These are phyloP conservation scores for Nematolebias whitei DNA, from an alignment of 2,113 vertebrate species.

Conservation along the genomic window DNA sequence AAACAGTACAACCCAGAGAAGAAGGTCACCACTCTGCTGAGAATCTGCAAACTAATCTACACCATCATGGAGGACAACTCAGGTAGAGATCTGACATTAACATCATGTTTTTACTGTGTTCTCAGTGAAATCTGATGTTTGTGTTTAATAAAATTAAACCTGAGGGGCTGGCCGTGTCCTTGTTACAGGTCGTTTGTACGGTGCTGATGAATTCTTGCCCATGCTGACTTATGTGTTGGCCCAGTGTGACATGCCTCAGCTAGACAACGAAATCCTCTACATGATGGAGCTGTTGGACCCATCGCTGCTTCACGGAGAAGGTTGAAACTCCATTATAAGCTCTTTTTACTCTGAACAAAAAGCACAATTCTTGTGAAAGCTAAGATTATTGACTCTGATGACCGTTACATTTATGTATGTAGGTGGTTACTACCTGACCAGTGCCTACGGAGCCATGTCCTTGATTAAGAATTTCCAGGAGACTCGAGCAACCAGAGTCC, in stretches of 20 bases:
- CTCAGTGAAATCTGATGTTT: too few species aligned
- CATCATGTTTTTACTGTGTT: background rate
- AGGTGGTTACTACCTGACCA: slow-evolving; percentile 98
- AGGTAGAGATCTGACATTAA: slow-evolving; percentile 74
- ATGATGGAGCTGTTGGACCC: slow-evolving; percentile 98
- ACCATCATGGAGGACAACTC: slow-evolving; percentile 97
- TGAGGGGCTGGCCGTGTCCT: background rate
- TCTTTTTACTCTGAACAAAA: background rate
- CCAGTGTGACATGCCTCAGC: slow-evolving; percentile 93
- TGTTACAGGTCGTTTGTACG: slow-evolving; percentile 91
- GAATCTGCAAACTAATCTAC: slow-evolving; percentile 96
- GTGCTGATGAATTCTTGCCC: slow-evolving; percentile 95
- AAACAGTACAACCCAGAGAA: slow-evolving; percentile 97
- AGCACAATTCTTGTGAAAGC: background rate
- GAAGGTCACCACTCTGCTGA: slow-evolving; percentile 90
- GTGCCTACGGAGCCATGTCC: slow-evolving; percentile 93
- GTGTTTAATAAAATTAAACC: background rate
- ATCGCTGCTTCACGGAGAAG: slow-evolving; percentile 92
- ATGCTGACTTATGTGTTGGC: slow-evolving; percentile 94
- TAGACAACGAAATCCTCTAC: slow-evolving; percentile 94
- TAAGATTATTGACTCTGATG: background rate
- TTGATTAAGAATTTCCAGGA: slow-evolving; percentile 95
- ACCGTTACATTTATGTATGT: background rate
- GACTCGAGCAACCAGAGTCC: slow-evolving; percentile 89
- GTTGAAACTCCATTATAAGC: slow-evolving; percentile 62